Evolutionary conservation across 2,113 vertebrate species (phyloP).

Genomic region (Indicator maculatus): DNA sequence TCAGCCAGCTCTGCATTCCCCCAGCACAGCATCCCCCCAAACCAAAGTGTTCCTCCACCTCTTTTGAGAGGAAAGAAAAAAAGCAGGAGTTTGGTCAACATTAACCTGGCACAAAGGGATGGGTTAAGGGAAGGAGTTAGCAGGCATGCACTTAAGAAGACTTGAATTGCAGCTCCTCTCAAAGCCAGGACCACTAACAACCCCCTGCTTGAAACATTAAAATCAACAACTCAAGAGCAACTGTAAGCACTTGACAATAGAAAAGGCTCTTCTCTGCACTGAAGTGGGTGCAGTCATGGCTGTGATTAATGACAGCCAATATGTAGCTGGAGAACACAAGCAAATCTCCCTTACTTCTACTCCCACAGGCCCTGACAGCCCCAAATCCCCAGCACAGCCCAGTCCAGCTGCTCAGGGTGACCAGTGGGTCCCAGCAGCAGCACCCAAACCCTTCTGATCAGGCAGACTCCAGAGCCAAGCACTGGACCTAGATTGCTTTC

Average conservation of each 20-base stretch:
- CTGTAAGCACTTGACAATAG: not conserved
- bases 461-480: not conserved
- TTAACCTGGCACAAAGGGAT: not conserved
- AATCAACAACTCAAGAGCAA: not conserved
- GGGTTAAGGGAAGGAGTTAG: not conserved
- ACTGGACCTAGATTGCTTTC: fast-evolving
- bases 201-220: not conserved
- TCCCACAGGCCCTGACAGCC: not conserved
- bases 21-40: not conserved
- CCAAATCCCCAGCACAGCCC: not conserved
- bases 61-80: too few relatives aligned
- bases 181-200: not conserved
- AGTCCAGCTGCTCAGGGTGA: not conserved
- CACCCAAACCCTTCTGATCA: not conserved
- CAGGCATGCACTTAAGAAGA: not conserved
- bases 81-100: fast-evolving
- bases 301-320: not conserved
- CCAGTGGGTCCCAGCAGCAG: not conserved
- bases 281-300: not conserved
- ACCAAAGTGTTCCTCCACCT: fast-evolving
- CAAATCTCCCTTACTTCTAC: not conserved
- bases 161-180: not conserved
- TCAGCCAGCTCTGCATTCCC: not conserved
- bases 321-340: not conserved
- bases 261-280: not conserved